Evolutionary conservation across 92 coral and sea anemone species (phyloP).

Genomic region (Heteractis magnifica): DNA sequence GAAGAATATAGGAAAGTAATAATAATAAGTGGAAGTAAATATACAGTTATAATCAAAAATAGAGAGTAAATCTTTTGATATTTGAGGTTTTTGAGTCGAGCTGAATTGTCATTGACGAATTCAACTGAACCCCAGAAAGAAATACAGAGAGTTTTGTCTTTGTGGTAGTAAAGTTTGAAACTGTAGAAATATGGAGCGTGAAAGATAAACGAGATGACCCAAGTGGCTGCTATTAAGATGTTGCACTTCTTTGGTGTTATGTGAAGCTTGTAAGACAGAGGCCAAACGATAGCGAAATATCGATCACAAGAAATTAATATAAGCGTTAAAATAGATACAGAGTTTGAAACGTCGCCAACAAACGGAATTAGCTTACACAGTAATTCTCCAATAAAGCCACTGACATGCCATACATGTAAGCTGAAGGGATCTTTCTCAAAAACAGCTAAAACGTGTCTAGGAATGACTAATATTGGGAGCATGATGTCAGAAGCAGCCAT

Average conservation of each 20-base stretch:
- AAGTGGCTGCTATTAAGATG: constrained; percentile 24
- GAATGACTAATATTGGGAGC: constrained; percentile 31
- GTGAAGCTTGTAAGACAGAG: constrained; percentile 27
- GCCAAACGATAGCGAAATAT: constrained; percentile 41
- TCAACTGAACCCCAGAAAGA: constrained; percentile 14
- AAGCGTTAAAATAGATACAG: constrained; percentile 37
- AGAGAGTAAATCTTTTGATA: constrained; percentile 7
- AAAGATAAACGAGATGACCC: constrained; percentile 11
- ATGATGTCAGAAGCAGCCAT: constrained; percentile 44
- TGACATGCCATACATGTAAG: constrained; percentile 18
- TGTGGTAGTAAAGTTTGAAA: background rate
- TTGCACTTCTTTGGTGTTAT: constrained; percentile 31
- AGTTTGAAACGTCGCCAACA: constrained; percentile 40
- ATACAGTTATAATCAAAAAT: background rate
- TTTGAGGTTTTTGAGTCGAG: background rate
- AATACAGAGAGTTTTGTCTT: constrained; percentile 1
- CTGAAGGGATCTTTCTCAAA: constrained; percentile 22
- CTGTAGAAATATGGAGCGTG: constrained; percentile 20
- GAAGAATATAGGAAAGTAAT: constrained; percentile 36
- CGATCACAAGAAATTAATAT: constrained; percentile 34
- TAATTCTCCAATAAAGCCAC: constrained; percentile 27
- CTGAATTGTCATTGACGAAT: background rate
- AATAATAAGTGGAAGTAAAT: constrained; percentile 15
- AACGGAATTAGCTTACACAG: constrained; percentile 32
- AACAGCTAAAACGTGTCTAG: constrained; percentile 12